phyloP scores from a whole-genome alignment of 1,140 invertebrate genomes.

The Eumaeus atala region DNA sequence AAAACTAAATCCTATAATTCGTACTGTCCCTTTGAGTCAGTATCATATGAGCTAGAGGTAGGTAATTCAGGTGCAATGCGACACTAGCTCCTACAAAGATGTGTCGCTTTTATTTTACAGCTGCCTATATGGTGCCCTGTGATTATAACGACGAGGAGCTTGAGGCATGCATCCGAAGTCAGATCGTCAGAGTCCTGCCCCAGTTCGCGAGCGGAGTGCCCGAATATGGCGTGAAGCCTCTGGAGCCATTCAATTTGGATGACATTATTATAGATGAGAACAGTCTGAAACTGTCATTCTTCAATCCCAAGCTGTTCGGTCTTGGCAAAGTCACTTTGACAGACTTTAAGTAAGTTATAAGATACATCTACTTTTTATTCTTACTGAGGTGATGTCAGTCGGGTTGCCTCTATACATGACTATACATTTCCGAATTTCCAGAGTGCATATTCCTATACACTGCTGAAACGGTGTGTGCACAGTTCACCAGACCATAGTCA shows the following conservation, averaged over 20 bases:
- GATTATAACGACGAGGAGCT: constrained; percentile 9
- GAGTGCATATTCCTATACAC: no score
- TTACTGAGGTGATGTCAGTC: no score
- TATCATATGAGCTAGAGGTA: background rate
- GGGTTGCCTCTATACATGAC: no score
- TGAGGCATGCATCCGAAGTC: background rate
- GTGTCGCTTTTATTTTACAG: background rate
- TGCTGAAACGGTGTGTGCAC: no score
- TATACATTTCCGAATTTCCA: no score
- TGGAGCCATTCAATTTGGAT: constrained; percentile 2
- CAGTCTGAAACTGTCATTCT: background rate
- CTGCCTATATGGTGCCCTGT: constrained; percentile 11
- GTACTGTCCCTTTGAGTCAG: background rate
- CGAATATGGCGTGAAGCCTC: background rate
- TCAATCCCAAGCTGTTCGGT: background rate
- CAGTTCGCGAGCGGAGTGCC: constrained; percentile 8
- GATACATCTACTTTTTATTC: no score
- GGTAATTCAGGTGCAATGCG: no score
- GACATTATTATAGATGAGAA: background rate
- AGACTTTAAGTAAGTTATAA: constrained; percentile 8
- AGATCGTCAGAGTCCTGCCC: background rate
- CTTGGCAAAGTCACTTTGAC: background rate
- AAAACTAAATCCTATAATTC: no score
- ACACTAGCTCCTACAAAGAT: no score
- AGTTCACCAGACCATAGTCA: no score